A percentile compares a stretch with the other conserved stretches of the same genome.
Conservation (phyloP, 2,113 vertebrate genomes). For the Setophaga coronata region DNA sequence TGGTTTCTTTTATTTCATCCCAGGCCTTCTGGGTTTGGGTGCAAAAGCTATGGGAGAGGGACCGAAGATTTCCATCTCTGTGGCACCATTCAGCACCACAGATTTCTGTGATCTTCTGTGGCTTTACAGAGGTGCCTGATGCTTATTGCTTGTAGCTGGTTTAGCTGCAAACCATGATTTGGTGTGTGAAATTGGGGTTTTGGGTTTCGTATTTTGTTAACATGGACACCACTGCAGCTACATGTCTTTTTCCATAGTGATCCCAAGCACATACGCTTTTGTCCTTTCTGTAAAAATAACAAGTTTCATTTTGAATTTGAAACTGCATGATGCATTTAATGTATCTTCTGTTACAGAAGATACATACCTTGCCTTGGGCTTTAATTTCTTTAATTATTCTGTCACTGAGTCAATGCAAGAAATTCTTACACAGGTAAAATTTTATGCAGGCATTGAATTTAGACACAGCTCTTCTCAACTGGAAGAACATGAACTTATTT, state of each 20-base stretch:
- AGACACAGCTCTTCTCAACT: background rate
- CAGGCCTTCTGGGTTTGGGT: background rate
- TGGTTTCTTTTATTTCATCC: background rate
- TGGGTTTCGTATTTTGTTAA: background rate
- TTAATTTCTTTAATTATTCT: background rate
- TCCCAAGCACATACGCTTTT: rapidly evolving
- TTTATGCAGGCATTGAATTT: background rate
- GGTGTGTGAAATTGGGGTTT: background rate
- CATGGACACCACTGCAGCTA: background rate
- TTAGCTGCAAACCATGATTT: background rate
- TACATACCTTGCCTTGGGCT: background rate
- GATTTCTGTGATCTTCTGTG: background rate
- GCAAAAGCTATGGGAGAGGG: background rate
- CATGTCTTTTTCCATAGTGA: rapidly evolving
- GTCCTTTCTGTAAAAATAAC: background rate
- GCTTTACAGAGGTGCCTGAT: background rate
- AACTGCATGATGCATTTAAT: rapidly evolving
- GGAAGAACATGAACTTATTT: background rate
- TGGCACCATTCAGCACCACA: background rate
- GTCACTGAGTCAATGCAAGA: background rate
- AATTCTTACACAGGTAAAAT: background rate
- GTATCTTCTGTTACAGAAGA: background rate
- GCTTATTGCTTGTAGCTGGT: background rate
- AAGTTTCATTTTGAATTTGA: background rate
- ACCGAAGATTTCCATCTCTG: background rate